Percentiles rank a stretch among this genome's conserved stretches.
Evolutionary conservation across 2,113 vertebrate genomes (phyloP).

Genomic region (Varanus komodoensis): DNA sequence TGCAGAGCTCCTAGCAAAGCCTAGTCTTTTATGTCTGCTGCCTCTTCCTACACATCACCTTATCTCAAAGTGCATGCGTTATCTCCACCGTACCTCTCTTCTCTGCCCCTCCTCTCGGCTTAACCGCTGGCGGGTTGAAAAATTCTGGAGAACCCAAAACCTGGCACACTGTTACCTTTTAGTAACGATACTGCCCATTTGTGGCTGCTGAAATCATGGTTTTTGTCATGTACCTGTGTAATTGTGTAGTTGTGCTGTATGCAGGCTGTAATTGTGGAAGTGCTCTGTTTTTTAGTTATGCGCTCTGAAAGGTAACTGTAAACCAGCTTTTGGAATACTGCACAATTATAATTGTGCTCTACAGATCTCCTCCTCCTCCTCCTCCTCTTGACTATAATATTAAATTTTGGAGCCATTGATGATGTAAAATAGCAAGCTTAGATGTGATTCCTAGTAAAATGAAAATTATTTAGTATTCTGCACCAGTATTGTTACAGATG

Average conservation of each 20-base stretch:
- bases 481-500: constrained; percentile 1
- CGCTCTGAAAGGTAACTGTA: not conserved
- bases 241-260: not conserved
- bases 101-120: too few species aligned
- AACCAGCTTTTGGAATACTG: not conserved
- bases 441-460: constrained; percentile 12
- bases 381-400: not conserved
- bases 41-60: not conserved
- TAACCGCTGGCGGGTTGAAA: not conserved
- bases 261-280: not conserved
- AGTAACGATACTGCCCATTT: not conserved
- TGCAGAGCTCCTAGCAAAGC: not conserved
- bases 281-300: not conserved
- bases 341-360: not conserved
- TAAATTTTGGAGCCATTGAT: not conserved
- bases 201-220: not conserved
- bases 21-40: not conserved
- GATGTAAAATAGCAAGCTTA: constrained; percentile 7
- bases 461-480: constrained; percentile 18
- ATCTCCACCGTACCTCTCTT: too few species aligned
- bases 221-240: not conserved
- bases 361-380: not conserved
- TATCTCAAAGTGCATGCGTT: not conserved
- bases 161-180: not conserved
- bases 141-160: not conserved